Conservation (phyloP, 2,113 vertebrate species). For the Cebidichthys violaceus region DNA sequence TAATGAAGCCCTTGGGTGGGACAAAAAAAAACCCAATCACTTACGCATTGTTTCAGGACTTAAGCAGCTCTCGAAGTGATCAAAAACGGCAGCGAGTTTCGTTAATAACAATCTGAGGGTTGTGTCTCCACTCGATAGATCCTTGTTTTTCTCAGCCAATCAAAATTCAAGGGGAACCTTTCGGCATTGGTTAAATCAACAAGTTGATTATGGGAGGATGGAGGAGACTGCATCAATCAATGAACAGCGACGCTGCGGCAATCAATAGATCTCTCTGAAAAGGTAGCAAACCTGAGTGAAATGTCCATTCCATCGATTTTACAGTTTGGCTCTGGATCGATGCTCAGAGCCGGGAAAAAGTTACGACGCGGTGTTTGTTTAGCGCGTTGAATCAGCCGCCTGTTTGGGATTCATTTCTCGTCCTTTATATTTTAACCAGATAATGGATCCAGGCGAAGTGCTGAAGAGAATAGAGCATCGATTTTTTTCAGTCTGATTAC, state of each 20-base stretch:
- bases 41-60: conserved; percentile 57
- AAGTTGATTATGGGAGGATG: conserved; percentile 60
- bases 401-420: conserved; percentile 52
- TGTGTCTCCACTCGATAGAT: background rate
- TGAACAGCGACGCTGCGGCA: conserved; percentile 50
- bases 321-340: conserved; percentile 69
- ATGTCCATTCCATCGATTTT: conserved; percentile 77
- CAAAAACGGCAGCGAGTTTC: conserved; percentile 50
- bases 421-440: conserved; percentile 59
- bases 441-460: conserved; percentile 57
- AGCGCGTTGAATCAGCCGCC: conserved; percentile 67
- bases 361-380: conserved; percentile 60
- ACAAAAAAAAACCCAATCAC: conserved; percentile 77
- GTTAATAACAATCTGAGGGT: conserved; percentile 30
- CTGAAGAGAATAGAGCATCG: conserved; percentile 52
- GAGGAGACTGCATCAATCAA: conserved; percentile 67
- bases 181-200: conserved; percentile 60
- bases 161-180: conserved; percentile 64
- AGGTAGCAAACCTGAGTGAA: conserved; percentile 81
- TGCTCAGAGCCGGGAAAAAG: conserved; percentile 67
- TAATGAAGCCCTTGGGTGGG: conserved; percentile 80
- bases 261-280: conserved; percentile 74
- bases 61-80: conserved; percentile 53
- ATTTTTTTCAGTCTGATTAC: conserved; percentile 75
- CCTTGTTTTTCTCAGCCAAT: conserved; percentile 59